Percentiles rank a stretch among this genome's conserved stretches.
Conservation (phyloP, 2,113 vertebrate genomes). For the Octodon degus region DNA sequence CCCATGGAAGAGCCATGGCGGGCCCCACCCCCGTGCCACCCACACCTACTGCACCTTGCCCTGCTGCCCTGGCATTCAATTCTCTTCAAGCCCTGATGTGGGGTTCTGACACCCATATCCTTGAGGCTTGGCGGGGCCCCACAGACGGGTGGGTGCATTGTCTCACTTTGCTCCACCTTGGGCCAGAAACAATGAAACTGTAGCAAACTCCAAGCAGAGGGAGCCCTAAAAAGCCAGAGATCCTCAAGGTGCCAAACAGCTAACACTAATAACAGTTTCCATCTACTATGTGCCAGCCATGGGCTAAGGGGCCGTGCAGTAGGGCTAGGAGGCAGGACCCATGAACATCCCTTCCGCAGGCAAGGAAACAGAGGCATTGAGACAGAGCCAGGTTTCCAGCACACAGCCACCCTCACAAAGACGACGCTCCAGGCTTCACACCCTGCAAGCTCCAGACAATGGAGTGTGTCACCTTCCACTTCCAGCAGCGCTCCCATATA, state of each 20-base stretch:
- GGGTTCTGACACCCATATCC: background rate
- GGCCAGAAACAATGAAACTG: background rate
- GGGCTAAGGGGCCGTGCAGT: background rate
- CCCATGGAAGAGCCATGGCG: background rate
- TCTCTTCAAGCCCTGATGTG: rapidly evolving
- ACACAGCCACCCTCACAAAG: background rate
- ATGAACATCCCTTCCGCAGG: background rate
- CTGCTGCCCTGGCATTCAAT: background rate
- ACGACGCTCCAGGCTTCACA: rapidly evolving
- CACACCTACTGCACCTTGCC: rapidly evolving
- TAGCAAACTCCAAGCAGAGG: background rate
- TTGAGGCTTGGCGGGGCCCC: background rate
- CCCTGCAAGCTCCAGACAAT: background rate
- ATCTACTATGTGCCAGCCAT: too few species aligned
- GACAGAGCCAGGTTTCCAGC: background rate
- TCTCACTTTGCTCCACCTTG: background rate
- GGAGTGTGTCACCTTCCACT: background rate
- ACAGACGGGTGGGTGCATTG: background rate
- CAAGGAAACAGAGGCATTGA: background rate
- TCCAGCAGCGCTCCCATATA: rapidly evolving
- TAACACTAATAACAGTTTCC: background rate
- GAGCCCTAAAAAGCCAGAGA: background rate
- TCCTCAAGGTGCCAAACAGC: background rate
- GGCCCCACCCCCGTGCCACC: too few species aligned
- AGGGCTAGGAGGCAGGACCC: background rate